Evolutionary conservation across 2,113 vertebrate species (phyloP).

Genomic region (Meleagris gallopavo): DNA sequence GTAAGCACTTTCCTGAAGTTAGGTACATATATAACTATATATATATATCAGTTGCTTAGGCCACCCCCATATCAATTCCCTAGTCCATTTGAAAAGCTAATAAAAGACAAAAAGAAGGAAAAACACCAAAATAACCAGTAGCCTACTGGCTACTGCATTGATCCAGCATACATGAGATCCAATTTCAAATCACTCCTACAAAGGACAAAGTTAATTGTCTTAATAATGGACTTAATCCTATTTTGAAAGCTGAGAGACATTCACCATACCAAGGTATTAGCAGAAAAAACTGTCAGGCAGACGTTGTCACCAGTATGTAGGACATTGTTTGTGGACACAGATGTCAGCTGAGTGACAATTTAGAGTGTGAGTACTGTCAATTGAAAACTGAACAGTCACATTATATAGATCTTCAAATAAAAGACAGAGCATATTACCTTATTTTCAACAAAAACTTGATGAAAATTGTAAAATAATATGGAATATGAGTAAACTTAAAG

Average conservation of each 20-base stretch:
- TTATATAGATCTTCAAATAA: neutral
- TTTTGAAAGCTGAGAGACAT: neutral
- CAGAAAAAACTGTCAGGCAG: neutral
- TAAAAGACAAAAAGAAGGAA: neutral
- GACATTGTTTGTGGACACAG: neutral
- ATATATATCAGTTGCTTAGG: neutral
- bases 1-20: neutral
- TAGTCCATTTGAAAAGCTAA: neutral
- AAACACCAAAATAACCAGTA: neutral
- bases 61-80: neutral
- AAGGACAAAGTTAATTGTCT: neutral
- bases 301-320: neutral
- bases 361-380: neutral
- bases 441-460: neutral
- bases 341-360: neutral
- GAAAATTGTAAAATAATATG: neutral
- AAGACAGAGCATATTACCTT: neutral
- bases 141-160: neutral
- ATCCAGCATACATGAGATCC: fast-evolving
- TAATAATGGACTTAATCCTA: neutral
- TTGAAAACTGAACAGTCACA: neutral
- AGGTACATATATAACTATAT: neutral
- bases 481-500: neutral
- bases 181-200: neutral
- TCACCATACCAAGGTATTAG: neutral